These are phyloP conservation scores for Mola mola DNA, from an alignment of 2,113 vertebrate genomes.

Conservation along the genomic window DNA sequence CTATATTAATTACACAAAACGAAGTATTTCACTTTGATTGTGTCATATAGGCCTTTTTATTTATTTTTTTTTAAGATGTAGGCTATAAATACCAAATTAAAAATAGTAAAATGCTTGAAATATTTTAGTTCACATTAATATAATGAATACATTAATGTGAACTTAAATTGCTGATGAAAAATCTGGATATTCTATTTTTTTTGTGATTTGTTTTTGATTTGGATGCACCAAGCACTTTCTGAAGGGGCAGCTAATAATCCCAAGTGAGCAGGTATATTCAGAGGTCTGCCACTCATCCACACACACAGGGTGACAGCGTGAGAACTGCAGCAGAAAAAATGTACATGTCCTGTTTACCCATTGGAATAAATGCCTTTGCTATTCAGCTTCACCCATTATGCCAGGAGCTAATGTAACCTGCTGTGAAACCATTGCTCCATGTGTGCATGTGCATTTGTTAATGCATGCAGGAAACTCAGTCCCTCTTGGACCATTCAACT, in stretches of 20 bases:
- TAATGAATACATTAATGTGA: too few species aligned
- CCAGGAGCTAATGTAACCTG: constrained; percentile 47
- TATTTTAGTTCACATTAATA: too few species aligned
- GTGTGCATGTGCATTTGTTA: background rate
- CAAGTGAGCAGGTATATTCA: background rate
- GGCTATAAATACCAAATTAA: too few species aligned
- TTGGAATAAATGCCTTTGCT: constrained; percentile 46
- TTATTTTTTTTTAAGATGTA: too few species aligned
- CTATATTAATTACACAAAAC: too few species aligned
- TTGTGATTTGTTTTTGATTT: too few species aligned
- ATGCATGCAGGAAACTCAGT: constrained; percentile 52
- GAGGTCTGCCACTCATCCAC: background rate
- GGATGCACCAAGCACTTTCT: background rate
- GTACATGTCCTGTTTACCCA: constrained; percentile 49
- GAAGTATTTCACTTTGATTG: too few species aligned
- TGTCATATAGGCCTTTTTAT: too few species aligned
- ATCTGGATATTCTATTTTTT: too few species aligned
- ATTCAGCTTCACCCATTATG: constrained; percentile 49
- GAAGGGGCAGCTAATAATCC: background rate
- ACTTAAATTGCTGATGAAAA: too few species aligned
- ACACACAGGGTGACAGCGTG: background rate
- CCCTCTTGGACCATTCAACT: constrained; percentile 50
- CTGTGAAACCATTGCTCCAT: constrained; percentile 3
- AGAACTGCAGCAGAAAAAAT: constrained; percentile 29
- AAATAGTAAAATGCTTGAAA: too few species aligned